Evolutionary conservation across 2,888 invertebrate species (phyloP).

Genomic region (Philhelius pedissequus): DNA sequence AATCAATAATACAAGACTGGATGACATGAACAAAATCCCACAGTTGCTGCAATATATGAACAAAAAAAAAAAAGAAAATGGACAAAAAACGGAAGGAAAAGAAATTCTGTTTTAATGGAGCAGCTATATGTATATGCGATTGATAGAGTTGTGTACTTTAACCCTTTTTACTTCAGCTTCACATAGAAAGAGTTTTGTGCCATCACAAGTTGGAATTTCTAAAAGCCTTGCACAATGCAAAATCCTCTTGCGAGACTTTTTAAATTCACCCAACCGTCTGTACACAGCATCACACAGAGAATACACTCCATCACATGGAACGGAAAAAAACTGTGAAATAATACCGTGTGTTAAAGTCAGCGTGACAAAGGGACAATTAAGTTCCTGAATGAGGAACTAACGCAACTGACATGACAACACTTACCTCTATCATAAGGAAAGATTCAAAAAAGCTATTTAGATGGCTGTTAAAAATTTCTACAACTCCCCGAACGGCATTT

Average conservation of each 20-base stretch:
- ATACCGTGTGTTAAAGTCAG: constrained; percentile 46
- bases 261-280: constrained; percentile 83
- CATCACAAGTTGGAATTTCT: constrained; percentile 91
- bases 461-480: constrained; percentile 88
- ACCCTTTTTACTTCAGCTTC: constrained; percentile 88
- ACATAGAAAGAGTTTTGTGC: constrained; percentile 86
- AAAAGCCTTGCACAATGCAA: constrained; percentile 89
- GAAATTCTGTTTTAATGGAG: constrained; percentile 38
- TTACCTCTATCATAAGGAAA: constrained; percentile 53
- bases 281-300: constrained; percentile 85
- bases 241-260: constrained; percentile 84
- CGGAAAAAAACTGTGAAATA: constrained; percentile 81
- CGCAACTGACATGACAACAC: background rate
- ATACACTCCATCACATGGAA: constrained; percentile 85
- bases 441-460: constrained; percentile 79
- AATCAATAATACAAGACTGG: constrained; percentile 90
- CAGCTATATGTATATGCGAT: background rate
- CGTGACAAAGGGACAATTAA: constrained; percentile 39
- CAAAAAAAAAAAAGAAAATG: background rate
- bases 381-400: background rate
- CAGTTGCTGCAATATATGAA: constrained; percentile 84
- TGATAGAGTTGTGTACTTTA: constrained; percentile 80
- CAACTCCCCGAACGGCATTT: constrained; percentile 89
- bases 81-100: background rate
- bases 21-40: constrained; percentile 96